Percentiles rank a stretch among this genome's conserved stretches.
Conservation (phyloP, 2,797 vertebrate species). For the Spinus olivaceus region DNA sequence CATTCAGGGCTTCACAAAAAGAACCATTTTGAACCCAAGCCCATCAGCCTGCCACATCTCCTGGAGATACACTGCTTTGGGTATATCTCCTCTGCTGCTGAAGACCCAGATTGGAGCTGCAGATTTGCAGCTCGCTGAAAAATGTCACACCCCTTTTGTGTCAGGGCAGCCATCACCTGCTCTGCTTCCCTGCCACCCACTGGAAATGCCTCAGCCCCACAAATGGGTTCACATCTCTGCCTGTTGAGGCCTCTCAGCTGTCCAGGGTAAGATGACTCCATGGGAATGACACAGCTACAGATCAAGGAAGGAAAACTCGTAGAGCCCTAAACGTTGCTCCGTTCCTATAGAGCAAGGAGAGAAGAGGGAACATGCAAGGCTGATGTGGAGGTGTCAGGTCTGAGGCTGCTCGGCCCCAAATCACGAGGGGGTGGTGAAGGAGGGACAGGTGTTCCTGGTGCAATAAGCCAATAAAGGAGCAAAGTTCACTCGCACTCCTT, state of each 20-base stretch:
- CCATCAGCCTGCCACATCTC: background rate
- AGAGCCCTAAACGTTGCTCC: background rate
- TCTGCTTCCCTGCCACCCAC: background rate
- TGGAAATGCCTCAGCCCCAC: background rate
- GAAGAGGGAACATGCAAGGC: background rate
- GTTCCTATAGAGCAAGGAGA: background rate
- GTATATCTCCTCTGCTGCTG: background rate
- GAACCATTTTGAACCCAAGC: background rate
- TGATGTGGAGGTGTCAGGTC: background rate
- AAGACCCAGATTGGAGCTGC: background rate
- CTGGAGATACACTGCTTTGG: background rate
- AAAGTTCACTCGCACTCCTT: slow-evolving; percentile 14
- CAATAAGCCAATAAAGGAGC: background rate
- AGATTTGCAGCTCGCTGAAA: background rate
- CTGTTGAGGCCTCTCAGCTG: background rate
- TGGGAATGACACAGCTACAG: background rate
- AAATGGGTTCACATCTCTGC: background rate
- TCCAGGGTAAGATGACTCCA: background rate
- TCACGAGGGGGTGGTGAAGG: background rate
- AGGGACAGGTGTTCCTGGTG: background rate
- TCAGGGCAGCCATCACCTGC: background rate
- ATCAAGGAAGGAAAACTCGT: background rate
- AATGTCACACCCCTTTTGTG: background rate
- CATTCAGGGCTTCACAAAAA: background rate
- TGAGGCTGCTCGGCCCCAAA: accelerated